Percentiles rank a stretch among this genome's conserved stretches.
Evolutionary conservation across 2,888 invertebrate genomes (phyloP).

Genomic region (Magallana nippona): DNA sequence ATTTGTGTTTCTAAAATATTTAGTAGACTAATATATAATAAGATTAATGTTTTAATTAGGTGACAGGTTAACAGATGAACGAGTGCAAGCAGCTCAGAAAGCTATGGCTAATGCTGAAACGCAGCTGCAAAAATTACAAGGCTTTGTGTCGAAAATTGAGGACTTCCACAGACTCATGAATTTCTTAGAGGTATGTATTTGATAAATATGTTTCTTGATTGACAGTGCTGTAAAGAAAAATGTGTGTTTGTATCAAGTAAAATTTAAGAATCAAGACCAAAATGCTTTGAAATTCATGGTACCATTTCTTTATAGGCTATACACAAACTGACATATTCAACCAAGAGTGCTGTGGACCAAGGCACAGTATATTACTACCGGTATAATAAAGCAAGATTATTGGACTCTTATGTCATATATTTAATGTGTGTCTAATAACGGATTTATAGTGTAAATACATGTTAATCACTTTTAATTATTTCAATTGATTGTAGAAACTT

Average conservation of each 20-base stretch:
- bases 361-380: slow-evolving; percentile 50
- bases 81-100: slow-evolving; percentile 26
- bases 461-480: no score
- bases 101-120: slow-evolving; percentile 33
- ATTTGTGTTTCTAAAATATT: not conserved
- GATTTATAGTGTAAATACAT: no score
- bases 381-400: slow-evolving; percentile 12
- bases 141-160: slow-evolving; percentile 34
- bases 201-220: not conserved
- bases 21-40: no score
- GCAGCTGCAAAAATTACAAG: slow-evolving; percentile 12
- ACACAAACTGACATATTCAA: slow-evolving; percentile 47
- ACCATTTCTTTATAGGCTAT: slow-evolving; percentile 42
- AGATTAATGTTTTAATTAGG: not conserved
- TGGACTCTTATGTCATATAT: no score
- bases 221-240: no score
- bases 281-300: no score
- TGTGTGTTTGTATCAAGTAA: no score
- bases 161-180: slow-evolving; percentile 36
- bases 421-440: no score
- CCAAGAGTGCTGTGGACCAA: slow-evolving; percentile 39
- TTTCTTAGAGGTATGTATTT: slow-evolving; percentile 34
- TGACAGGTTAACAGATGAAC: slow-evolving; percentile 33
- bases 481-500: not conserved
- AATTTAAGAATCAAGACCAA: no score